These are phyloP conservation scores for Calameuta filiformis DNA, from an alignment of 2,888 invertebrate genomes.

Conservation along the genomic window DNA sequence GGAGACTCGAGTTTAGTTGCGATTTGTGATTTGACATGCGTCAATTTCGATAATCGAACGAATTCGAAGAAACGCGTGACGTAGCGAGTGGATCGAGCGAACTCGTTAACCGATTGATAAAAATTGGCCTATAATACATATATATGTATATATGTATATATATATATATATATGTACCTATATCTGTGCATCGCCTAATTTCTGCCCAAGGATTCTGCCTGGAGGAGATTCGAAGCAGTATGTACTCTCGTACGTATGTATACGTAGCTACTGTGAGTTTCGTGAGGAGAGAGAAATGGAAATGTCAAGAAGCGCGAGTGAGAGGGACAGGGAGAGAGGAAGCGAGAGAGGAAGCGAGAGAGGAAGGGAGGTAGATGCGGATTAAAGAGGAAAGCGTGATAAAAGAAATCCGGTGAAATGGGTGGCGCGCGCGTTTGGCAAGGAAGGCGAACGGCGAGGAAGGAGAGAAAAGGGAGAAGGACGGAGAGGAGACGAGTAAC, in stretches of 20 bases:
- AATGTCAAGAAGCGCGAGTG: slow-evolving; percentile 11
- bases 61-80: not conserved
- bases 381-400: not conserved
- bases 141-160: slow-evolving; percentile 27
- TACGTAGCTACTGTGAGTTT: not conserved
- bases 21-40: not conserved
- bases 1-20: not conserved
- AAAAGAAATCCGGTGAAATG: not conserved
- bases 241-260: not conserved
- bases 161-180: slow-evolving; percentile 32
- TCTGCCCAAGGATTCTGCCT: slow-evolving; percentile 8
- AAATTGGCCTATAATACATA: slow-evolving; percentile 15
- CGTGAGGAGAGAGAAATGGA: slow-evolving; percentile 11
- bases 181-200: slow-evolving; percentile 24
- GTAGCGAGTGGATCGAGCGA: slow-evolving; percentile 7
- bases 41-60: not conserved
- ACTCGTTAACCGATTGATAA: slow-evolving; percentile 18
- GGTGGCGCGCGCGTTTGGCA: not conserved
- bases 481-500: not conserved
- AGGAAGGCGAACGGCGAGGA: not conserved
- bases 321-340: slow-evolving; percentile 2
- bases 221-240: not conserved
- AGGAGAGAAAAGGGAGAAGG: not conserved
- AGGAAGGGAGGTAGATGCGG: slow-evolving; percentile 8
- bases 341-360: slow-evolving; percentile 5